These are phyloP conservation scores for Sitta carolinensis DNA, from an alignment of 2,797 vertebrate genomes.

Conservation along the genomic window DNA sequence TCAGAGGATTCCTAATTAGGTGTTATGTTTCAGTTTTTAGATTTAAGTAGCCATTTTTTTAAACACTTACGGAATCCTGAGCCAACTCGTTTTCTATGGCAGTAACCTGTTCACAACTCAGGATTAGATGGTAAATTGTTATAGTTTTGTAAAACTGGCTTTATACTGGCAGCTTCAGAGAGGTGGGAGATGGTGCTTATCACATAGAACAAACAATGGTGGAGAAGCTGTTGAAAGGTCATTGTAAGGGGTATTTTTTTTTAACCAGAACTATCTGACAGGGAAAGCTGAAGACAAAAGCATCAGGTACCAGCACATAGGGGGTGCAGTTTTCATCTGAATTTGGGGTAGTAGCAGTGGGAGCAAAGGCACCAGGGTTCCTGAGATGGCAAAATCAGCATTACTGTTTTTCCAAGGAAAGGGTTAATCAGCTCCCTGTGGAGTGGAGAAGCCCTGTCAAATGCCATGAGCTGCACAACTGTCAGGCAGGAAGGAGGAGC, in stretches of 20 bases:
- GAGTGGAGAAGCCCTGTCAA: not conserved
- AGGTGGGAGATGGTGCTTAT: not conserved
- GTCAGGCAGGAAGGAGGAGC: conserved; percentile 48
- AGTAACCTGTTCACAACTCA: not conserved
- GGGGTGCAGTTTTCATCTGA: not conserved
- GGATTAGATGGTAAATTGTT: not conserved
- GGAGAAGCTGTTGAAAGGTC: not conserved
- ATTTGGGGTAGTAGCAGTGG: no score
- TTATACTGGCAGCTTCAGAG: not conserved
- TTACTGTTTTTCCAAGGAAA: not conserved
- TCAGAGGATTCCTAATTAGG: conserved; percentile 2
- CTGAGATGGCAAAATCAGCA: not conserved
- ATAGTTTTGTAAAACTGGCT: not conserved
- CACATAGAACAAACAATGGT: rapidly evolving
- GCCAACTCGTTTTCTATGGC: not conserved
- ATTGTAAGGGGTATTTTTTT: not conserved
- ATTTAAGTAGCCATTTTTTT: not conserved
- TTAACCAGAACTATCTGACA: not conserved
- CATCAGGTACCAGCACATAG: rapidly evolving
- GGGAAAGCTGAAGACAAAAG: not conserved
- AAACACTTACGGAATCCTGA: not conserved
- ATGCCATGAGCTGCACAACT: not conserved
- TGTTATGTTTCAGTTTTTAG: not conserved
- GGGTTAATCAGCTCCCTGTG: conserved; percentile 28
- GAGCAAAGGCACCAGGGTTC: not conserved